Percentiles rank a stretch among this genome's conserved stretches.
Evolutionary conservation across 2,797 vertebrate species (phyloP).

Genomic region (Spea hammondii): DNA sequence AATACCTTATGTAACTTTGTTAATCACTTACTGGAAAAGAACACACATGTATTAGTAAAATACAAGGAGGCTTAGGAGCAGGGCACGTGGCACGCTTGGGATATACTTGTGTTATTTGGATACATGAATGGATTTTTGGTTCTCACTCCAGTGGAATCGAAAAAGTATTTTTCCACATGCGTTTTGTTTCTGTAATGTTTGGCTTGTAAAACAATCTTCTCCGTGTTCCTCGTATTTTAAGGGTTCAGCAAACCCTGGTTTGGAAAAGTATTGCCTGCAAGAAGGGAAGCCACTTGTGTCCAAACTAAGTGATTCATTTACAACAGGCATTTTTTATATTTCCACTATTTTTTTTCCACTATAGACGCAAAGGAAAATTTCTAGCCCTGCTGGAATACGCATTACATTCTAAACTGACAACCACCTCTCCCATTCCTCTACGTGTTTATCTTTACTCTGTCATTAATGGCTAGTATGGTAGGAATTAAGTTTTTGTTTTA

Average conservation of each 20-base stretch:
- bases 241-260: too few relatives aligned
- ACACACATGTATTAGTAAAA: background rate
- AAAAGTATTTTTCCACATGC: too few relatives aligned
- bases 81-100: background rate
- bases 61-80: background rate
- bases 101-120: too few relatives aligned
- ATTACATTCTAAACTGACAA: background rate
- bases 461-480: background rate
- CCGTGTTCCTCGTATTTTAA: too few relatives aligned
- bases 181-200: too few relatives aligned
- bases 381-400: background rate
- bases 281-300: too few relatives aligned
- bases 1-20: background rate
- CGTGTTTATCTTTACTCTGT: constrained; percentile 2
- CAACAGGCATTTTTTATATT: too few relatives aligned
- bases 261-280: too few relatives aligned
- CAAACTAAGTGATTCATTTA: too few relatives aligned
- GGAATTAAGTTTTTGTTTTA: background rate
- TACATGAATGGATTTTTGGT: too few relatives aligned
- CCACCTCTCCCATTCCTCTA: background rate
- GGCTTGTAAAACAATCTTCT: too few relatives aligned
- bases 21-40: background rate
- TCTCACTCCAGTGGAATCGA: too few relatives aligned
- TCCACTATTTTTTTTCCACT: background rate
- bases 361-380: background rate